Percentiles rank a stretch among this genome's conserved stretches.
Evolutionary conservation across 2,888 invertebrate genomes (phyloP).

Genomic region (Agrilus cyanescens): DNA sequence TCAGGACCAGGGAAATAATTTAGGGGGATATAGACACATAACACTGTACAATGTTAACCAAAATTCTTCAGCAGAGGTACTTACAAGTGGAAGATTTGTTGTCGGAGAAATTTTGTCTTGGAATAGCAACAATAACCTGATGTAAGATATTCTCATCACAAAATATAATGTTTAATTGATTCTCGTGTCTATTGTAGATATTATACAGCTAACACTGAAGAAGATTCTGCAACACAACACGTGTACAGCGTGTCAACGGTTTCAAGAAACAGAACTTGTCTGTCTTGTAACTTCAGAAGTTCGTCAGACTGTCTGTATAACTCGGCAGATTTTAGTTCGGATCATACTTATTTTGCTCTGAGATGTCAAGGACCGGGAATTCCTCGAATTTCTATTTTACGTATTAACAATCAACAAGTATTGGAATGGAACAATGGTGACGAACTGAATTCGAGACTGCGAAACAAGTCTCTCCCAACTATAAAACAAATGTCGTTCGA

Average conservation of each 20-base stretch:
- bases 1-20: constrained; percentile 44
- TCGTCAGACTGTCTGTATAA: constrained; percentile 53
- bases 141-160: constrained; percentile 47
- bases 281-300: constrained; percentile 57
- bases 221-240: constrained; percentile 68
- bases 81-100: constrained; percentile 54
- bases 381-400: constrained; percentile 57
- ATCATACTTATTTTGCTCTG: constrained; percentile 56
- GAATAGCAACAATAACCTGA: constrained; percentile 50
- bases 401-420: constrained; percentile 35
- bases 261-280: constrained; percentile 45
- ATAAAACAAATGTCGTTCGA: constrained; percentile 49
- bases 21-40: constrained; percentile 53
- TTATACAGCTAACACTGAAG: constrained; percentile 68
- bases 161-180: not conserved
- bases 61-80: constrained; percentile 28
- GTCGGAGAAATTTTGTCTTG: constrained; percentile 65
- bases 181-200: constrained; percentile 45
- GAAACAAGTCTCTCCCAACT: constrained; percentile 42
- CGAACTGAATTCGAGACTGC: constrained; percentile 39
- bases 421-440: constrained; percentile 58
- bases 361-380: constrained; percentile 77
- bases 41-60: constrained; percentile 40
- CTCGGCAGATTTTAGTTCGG: constrained; percentile 53
- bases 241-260: constrained; percentile 58